These are phyloP conservation scores for Platichthys stellatus DNA, from an alignment of 2,113 vertebrate species.

Conservation along the genomic window DNA sequence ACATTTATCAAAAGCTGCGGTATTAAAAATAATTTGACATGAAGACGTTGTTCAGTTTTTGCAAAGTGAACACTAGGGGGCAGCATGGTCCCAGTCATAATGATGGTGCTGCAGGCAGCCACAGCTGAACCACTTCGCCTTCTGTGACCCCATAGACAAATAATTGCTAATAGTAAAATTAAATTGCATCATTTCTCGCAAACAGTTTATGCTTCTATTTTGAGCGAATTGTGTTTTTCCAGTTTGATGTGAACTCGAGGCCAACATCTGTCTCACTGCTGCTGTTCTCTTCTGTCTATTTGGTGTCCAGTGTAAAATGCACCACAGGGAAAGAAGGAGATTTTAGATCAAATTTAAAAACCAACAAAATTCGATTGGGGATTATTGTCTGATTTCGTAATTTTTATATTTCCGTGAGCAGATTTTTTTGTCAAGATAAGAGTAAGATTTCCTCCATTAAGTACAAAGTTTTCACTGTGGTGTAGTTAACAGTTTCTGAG, in stretches of 20 bases:
- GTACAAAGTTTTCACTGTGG: conserved; percentile 15
- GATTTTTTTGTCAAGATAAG: not conserved
- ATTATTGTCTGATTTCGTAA: not conserved
- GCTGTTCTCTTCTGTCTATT: not conserved
- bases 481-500: conserved; percentile 23
- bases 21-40: conserved; percentile 64
- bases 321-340: not conserved
- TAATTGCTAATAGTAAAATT: conserved; percentile 53
- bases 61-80: conserved; percentile 54
- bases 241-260: conserved; percentile 13
- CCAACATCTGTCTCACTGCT: not conserved
- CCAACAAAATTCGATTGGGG: not conserved
- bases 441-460: not conserved
- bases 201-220: conserved; percentile 39
- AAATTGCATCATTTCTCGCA: conserved; percentile 51
- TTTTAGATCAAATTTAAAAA: not conserved
- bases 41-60: conserved; percentile 1
- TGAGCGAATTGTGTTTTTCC: not conserved
- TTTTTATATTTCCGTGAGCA: not conserved
- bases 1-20: conserved; percentile 24
- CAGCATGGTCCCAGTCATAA: conserved; percentile 41
- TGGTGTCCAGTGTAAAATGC: conserved; percentile 43
- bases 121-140: conserved; percentile 36
- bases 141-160: conserved; percentile 54
- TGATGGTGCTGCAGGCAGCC: not conserved